Evolutionary conservation across 2,888 invertebrate genomes (phyloP).

Genomic region (Schrankia costaestrigalis): DNA sequence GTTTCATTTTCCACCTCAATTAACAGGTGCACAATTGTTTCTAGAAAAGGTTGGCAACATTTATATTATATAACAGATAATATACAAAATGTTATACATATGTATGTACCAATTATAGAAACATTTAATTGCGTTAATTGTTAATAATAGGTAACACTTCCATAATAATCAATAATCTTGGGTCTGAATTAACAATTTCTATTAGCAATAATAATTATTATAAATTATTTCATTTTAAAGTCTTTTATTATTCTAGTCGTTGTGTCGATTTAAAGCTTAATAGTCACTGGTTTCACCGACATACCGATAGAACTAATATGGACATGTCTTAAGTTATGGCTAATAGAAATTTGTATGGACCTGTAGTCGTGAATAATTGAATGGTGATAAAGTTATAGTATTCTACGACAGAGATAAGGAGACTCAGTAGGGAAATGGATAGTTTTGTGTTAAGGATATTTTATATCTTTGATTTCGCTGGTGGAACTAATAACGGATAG

Average conservation of each 20-base stretch:
- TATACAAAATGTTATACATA: conserved; percentile 33
- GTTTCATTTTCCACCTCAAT: conserved; percentile 32
- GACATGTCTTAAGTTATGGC: too few species aligned
- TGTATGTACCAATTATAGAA: conserved; percentile 31
- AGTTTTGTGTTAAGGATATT: conserved; percentile 15
- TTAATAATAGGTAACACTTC: conserved; percentile 29
- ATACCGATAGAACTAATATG: too few species aligned
- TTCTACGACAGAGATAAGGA: conserved; percentile 36
- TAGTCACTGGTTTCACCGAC: too few species aligned
- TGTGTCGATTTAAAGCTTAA: too few species aligned
- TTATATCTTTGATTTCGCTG: too few species aligned
- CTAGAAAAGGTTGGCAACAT: conserved; percentile 27
- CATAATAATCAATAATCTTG: conserved; percentile 16
- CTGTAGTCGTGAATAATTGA: too few species aligned
- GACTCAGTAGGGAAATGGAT: conserved; percentile 17
- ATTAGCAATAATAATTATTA: conserved; percentile 33
- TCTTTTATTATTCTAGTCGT: too few species aligned
- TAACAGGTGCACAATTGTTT: conserved; percentile 30
- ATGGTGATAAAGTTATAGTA: too few species aligned
- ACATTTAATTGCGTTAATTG: conserved; percentile 34
- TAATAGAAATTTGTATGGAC: too few species aligned
- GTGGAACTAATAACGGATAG: too few species aligned
- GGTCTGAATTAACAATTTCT: conserved; percentile 46
- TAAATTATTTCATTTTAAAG: too few species aligned
- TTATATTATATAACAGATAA: conserved; percentile 22